Base-by-base conservation (phyloP, 1,140 invertebrate species). In the Neodiprion virginianus region DNA sequence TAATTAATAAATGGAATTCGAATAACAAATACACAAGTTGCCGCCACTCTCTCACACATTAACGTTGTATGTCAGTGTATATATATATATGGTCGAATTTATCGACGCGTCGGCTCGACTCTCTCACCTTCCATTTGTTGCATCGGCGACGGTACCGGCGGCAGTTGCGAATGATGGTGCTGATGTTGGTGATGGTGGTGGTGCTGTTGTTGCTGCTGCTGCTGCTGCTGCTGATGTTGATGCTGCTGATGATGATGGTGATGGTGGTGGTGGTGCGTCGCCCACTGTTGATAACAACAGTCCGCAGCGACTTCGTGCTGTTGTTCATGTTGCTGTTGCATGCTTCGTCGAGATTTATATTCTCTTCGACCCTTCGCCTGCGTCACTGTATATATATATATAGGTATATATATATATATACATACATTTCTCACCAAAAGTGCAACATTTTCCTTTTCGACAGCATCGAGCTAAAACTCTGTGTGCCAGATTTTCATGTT, bases 61-160 rank as follows among this genome's bases (percentile, higher is more conserved):
- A 40, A 40, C 28, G 28, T 40, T 40, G 5, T 5, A 4, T 40
- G 28, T 40, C 28, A 5, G 28, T 40, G 5, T 40, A 40, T 40
- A 40, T 5, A 5, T 40, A 40, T 40, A 40, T 40, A 40, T 5
- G 28, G 5, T 40, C 28, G 28, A 40, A 40, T 40, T 40, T 40
- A 5, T 5, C 28, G 28, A 40, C 28, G 28, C 28, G 28, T 40
- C 28, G 28, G 28, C 28, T 40, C 28, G 28, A 40, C 28, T 14
- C 28, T 14, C 17, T 72, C 76, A 84, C 87, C 86, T 88, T 88
- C 86, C 83, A 88, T 88, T 71, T 88, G 87, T 76, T 88, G 85
- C 87, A 88, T 88, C 1, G 87, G 87, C 11, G 87, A 88, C 8
- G 86, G 85, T 17, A 86, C 67, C 48, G 66, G 72, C 21, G 79